Evolutionary conservation across 2,888 invertebrate genomes (phyloP).

Genomic region (Aromia moschata): DNA sequence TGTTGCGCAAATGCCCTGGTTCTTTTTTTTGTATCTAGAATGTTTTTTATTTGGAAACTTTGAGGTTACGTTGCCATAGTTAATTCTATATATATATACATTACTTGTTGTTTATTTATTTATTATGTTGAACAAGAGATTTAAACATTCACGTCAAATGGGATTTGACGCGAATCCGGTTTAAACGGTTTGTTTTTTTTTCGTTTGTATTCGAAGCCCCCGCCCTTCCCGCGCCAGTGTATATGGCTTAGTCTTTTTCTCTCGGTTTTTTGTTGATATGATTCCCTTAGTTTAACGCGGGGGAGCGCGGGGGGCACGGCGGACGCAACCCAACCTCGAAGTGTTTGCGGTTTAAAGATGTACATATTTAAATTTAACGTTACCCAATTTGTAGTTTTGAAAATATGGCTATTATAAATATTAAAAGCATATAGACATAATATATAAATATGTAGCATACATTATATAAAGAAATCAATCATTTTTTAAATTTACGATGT

Average conservation of each 20-base stretch:
- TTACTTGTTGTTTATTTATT: slow-evolving; percentile 50
- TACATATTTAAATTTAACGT: slow-evolving; percentile 56
- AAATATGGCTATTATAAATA: slow-evolving; percentile 60
- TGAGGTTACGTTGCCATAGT: slow-evolving; percentile 49
- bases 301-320: slow-evolving; percentile 23
- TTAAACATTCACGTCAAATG: slow-evolving; percentile 33
- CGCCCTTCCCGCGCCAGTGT: slow-evolving; percentile 32
- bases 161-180: slow-evolving; percentile 22
- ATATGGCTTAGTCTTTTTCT: slow-evolving; percentile 36
- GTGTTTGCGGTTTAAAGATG: slow-evolving; percentile 49
- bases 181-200: slow-evolving; percentile 39
- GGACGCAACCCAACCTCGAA: slow-evolving; percentile 47
- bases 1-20: slow-evolving; percentile 33
- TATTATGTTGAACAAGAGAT: slow-evolving; percentile 39
- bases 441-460: slow-evolving; percentile 62
- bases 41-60: slow-evolving; percentile 46
- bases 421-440: slow-evolving; percentile 58
- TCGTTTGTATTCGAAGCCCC: slow-evolving; percentile 25
- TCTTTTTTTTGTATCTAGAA: slow-evolving; percentile 22
- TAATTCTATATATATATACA: slow-evolving; percentile 49
- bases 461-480: slow-evolving; percentile 58
- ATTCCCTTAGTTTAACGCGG: slow-evolving; percentile 34
- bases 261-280: slow-evolving; percentile 37
- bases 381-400: slow-evolving; percentile 62
- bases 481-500: slow-evolving; percentile 62